These are phyloP conservation scores for Pachycephus smyrnensis DNA, from an alignment of 2,888 invertebrate species.

Conservation along the genomic window DNA sequence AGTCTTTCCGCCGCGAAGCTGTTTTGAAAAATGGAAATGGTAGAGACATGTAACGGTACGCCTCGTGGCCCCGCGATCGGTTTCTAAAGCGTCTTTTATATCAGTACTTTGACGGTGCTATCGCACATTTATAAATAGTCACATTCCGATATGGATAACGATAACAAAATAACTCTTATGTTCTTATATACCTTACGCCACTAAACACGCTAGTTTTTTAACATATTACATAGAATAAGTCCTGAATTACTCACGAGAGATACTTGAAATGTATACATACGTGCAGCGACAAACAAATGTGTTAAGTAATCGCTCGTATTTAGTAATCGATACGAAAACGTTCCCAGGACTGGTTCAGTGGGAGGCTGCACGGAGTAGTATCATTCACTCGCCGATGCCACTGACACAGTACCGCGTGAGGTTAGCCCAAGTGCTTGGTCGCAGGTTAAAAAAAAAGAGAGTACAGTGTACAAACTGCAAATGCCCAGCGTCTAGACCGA, in stretches of 20 bases:
- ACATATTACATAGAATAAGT: background rate
- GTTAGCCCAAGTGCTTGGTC: no score
- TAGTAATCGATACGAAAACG: no score
- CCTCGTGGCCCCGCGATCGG: background rate
- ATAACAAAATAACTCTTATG: constrained; percentile 52
- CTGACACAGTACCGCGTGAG: no score
- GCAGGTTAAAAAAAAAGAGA: no score
- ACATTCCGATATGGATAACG: constrained; percentile 45
- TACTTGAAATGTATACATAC: background rate
- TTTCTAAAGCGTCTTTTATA: background rate
- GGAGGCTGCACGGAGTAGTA: background rate
- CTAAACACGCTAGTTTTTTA: no score
- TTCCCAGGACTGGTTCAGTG: no score
- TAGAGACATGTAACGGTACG: background rate
- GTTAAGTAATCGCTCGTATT: background rate
- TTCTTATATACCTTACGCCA: constrained; percentile 32
- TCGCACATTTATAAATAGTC: constrained; percentile 8
- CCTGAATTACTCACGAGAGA: background rate
- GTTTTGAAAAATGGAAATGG: background rate
- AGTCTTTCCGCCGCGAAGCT: no score
- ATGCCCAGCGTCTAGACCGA: no score
- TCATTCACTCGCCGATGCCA: background rate
- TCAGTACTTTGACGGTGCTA: background rate
- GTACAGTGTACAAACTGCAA: no score
- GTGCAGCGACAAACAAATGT: background rate